Percentiles rank a stretch among this genome's conserved stretches.
Evolutionary conservation across 2,113 vertebrate genomes (phyloP).

Genomic region (Hippocampus mohnikei): DNA sequence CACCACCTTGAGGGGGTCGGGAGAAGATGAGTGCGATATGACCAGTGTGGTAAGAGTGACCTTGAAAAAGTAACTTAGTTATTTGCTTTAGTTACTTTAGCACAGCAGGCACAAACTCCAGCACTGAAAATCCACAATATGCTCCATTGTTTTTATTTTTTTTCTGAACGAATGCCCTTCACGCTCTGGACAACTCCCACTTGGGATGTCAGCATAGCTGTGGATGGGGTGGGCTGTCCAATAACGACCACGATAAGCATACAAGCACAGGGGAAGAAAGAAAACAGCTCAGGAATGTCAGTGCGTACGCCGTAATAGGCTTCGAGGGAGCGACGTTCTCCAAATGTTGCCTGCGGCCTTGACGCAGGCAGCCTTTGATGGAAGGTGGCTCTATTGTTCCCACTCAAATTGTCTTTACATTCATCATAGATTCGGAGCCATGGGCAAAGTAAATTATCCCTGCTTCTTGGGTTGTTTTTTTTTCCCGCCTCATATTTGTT

Average conservation of each 20-base stretch:
- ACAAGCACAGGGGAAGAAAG: neutral
- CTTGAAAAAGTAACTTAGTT: too few species aligned
- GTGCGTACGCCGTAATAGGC: constrained; percentile 15
- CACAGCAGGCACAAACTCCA: too few species aligned
- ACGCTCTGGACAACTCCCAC: constrained; percentile 8
- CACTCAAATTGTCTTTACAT: constrained; percentile 43
- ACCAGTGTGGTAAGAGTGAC: too few species aligned
- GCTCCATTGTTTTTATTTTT: neutral
- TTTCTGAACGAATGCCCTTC: neutral
- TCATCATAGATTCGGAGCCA: constrained; percentile 53
- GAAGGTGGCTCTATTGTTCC: constrained; percentile 39
- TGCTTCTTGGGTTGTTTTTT: constrained; percentile 26
- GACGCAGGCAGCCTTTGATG: constrained; percentile 52
- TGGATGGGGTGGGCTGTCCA: neutral
- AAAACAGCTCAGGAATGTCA: constrained; percentile 14
- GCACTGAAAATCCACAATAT: neutral
- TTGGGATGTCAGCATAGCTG: constrained; percentile 7
- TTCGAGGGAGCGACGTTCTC: constrained; percentile 14
- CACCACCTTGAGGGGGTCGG: constrained; percentile 75
- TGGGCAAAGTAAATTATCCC: constrained; percentile 45
- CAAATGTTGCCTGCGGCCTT: constrained; percentile 30
- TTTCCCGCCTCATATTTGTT: constrained; percentile 36
- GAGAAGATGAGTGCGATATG: neutral
- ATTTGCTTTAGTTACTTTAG: too few species aligned
- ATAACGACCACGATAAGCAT: neutral